Conservation (phyloP, 2,113 vertebrate species). For the Cervus canadensis region DNA sequence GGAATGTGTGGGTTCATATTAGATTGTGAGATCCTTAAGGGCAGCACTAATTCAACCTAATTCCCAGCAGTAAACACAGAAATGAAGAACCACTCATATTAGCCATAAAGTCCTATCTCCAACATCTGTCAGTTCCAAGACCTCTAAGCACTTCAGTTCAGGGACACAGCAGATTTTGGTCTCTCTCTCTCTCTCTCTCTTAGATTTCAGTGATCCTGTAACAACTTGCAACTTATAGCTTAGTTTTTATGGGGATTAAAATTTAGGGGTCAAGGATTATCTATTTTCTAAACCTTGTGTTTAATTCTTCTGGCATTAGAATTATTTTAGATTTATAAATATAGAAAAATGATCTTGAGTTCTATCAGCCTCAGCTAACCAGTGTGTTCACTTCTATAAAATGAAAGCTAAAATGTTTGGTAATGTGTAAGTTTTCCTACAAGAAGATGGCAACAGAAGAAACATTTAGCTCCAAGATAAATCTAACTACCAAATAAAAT, state of each 20-base stretch:
- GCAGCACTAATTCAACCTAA: not conserved
- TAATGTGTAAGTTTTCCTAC: not conserved
- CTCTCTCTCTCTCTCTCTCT: not conserved
- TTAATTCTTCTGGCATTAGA: conserved; percentile 4
- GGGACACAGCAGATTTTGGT: not conserved
- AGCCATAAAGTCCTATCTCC: not conserved
- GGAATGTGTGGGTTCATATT: not conserved
- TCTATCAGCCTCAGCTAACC: not conserved
- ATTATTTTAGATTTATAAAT: not conserved
- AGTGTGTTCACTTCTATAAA: not conserved
- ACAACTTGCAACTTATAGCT: not conserved
- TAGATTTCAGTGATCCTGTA: not conserved
- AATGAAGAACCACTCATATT: not conserved
- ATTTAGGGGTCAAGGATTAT: not conserved
- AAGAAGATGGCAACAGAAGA: rapidly evolving
- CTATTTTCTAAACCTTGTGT: not conserved
- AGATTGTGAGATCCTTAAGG: not conserved
- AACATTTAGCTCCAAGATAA: not conserved
- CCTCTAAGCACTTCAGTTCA: not conserved
- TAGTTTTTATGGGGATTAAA: conserved; percentile 39
- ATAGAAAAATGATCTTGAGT: conserved; percentile 40
- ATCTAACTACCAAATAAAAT: not conserved
- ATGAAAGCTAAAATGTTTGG: not conserved
- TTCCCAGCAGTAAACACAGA: not conserved
- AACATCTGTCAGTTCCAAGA: not conserved